Evolutionary conservation across 1,140 invertebrate genomes (phyloP), one percentile per base, ranked within the genome.

Genomic region (Phthorimaea operculella): DNA sequence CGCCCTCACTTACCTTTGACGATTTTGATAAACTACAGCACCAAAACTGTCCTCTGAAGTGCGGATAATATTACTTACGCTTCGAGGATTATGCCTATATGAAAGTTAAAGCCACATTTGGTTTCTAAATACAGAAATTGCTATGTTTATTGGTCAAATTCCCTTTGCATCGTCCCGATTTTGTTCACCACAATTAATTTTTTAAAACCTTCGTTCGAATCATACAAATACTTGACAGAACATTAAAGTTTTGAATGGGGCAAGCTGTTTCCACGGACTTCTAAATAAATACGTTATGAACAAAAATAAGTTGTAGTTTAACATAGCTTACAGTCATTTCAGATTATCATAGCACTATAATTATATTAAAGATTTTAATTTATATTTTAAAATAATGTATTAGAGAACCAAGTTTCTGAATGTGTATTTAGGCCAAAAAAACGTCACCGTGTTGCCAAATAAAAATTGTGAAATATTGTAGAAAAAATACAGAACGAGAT

Each of bases 101-200:
- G 57, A 61, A 52, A 64, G 60, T 76, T 72, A 76, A 68, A 55
- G 61, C 66, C 63, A 74, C 77, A 84, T 84, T 58, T 70, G 76
- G 78, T 76, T 80, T 70, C 60, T 68, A 67, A 73, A 69, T 63
- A 69, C 64, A 69, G 70, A 70, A 75, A 65, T 70, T 75, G 73
- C 71, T 77, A 76, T 82, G 74, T 82, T 83, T 83, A 83, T 73
- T 75, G 70, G 74, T 76, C 65, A 63, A 72, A 64, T 68, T 58
- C 61, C 68, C 61, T 59, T 42, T 60, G 71, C 70, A 69, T 70
- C 58, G 39, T 61, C 69, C 61, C 11, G 21, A 50, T 64, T 64
- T 72, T 66, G 64, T 63, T 56, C 62, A 72, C 59, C 60, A 75
- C 67, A 63, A 61, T 54, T 63, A 50, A 66, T 64, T 70, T 74